Evolutionary conservation across 2,797 vertebrate genomes (phyloP).

Genomic region (Schizopygopsis pylzovi): DNA sequence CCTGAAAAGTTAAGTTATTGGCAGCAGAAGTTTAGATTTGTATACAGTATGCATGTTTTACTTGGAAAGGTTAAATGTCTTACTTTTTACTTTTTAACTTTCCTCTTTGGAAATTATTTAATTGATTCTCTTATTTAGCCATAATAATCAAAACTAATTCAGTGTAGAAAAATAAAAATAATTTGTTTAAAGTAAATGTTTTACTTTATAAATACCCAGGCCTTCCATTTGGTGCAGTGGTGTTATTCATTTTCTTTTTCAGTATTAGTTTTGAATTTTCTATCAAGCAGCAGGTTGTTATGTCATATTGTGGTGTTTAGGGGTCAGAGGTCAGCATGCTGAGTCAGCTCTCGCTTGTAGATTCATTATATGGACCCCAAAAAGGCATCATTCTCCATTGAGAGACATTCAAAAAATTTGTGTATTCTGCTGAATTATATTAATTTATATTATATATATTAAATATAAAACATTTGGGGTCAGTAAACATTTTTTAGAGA

Average conservation of each 20-base stretch:
- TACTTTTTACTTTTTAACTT: no score
- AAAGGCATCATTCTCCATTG: no score
- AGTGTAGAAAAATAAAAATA: background rate
- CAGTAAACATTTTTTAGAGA: no score
- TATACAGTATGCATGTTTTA: background rate
- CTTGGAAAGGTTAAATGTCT: background rate
- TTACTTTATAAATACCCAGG: background rate
- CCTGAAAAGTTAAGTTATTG: background rate
- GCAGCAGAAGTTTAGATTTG: background rate
- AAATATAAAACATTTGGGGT: no score
- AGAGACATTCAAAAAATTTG: no score
- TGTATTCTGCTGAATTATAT: no score
- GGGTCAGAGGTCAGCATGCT: no score
- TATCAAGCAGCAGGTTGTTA: background rate
- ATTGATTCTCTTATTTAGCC: background rate
- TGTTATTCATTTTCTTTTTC: background rate
- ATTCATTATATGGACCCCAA: no score
- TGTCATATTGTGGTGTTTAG: no score
- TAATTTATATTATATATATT: no score
- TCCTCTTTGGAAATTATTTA: background rate
- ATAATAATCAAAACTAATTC: background rate
- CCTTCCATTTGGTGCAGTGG: background rate
- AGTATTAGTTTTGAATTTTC: background rate
- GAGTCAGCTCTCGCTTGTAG: no score
- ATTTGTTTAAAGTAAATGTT: background rate